Evolutionary conservation across 2,797 vertebrate genomes (phyloP), one percentile per base, ranked within the genome.

Genomic region (Myripristis murdjan): DNA sequence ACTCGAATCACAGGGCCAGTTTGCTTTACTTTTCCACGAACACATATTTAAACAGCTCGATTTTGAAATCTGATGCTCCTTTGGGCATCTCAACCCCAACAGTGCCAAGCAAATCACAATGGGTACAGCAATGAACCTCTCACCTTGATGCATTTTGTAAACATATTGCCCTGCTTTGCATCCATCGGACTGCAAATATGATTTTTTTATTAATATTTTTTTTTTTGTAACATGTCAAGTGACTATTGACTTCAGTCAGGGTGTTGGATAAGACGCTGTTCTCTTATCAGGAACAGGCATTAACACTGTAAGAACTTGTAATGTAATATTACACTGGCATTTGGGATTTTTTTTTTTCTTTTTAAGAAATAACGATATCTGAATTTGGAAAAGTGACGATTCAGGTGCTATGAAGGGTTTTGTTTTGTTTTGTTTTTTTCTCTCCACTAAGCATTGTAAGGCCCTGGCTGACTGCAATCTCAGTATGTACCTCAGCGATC

Each of bases 391-490:
- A 61, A 37, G 64, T 61, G 52, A 78, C 64, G 43, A 41, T 77
- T 62, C 47, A 82, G 83, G 66, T 75, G 55, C 75, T 87, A 3
- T 37, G 35, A 37, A 37, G 14, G 11, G n/a, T n/a, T n/a, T n/a
- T n/a, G n/a, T n/a, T 11, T 14, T 39, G 14, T 14, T 39, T 3
- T 39, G 14, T 39, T 14, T 39, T 3, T 28, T 39, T 39, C 12
- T n/a, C 49, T 58, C 43, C 43, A 35, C 41, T 39, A 39, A n/a
- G 12, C 66, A 66, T 57, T 76, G 11, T 51, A 69, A 46, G 66
- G 81, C 70, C 82, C 71, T 41, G n/a, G 65, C 81, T 78, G 74
- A 83, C 78, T 73, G 79, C 77, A 80, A 77, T 47, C 68, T 77
- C 64, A 71, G 72, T 66, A 0, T 68, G 77, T 78, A 82, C 70